Conservation (phyloP, 2,797 vertebrate species). For the Acrossocheilus wenchowensis region DNA sequence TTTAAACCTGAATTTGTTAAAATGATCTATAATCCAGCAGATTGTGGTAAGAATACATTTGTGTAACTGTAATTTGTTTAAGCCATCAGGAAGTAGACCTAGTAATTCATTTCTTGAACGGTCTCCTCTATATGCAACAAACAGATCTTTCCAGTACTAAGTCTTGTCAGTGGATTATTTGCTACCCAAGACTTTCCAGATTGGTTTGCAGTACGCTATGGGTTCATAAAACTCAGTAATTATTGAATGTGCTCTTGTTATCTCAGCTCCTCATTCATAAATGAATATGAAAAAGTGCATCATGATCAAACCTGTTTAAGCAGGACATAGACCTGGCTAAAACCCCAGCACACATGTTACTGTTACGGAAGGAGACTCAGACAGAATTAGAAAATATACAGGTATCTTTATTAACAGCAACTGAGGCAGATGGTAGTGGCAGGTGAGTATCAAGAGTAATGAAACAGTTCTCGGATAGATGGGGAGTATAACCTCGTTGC, state of each 20-base stretch:
- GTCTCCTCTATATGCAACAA: neutral
- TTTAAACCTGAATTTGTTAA: neutral
- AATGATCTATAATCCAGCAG: neutral
- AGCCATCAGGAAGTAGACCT: neutral
- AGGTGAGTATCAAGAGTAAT: too few species aligned
- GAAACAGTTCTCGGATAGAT: too few species aligned
- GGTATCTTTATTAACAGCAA: too few species aligned
- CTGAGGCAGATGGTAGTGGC: too few species aligned
- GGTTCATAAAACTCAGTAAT: neutral
- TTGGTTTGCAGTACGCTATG: neutral
- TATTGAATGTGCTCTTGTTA: neutral
- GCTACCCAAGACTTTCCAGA: neutral
- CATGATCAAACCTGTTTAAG: neutral
- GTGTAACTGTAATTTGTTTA: neutral
- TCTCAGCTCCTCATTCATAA: neutral
- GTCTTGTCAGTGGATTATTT: neutral
- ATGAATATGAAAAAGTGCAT: neutral
- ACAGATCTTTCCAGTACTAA: neutral
- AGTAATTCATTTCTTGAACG: neutral
- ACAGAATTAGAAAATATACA: too few species aligned
- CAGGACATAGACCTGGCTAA: constrained; percentile 6
- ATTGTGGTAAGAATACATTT: neutral
- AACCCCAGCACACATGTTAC: neutral
- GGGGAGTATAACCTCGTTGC: too few species aligned
- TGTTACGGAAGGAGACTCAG: too few species aligned